phyloP scores from a whole-genome alignment of 92 coral and sea anemone genomes.

The Parazoanthus atlanticus region DNA sequence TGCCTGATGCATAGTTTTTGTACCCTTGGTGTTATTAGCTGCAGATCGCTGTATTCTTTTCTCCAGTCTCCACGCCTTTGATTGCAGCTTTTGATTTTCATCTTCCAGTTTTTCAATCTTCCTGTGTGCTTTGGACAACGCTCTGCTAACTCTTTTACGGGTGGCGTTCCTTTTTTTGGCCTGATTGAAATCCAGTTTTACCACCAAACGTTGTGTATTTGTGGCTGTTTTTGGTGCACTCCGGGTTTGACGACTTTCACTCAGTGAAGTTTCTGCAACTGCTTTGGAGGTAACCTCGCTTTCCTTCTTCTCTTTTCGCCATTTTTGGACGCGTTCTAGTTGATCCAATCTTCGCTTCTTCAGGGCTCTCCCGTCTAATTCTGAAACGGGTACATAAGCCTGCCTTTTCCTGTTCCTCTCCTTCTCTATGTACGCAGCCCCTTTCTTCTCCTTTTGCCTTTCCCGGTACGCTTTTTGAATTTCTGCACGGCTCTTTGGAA shows the following conservation, averaged over 20 bases:
- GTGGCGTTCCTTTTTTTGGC: conserved; percentile 25
- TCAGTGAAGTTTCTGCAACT: too few relatives aligned
- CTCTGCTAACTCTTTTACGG: conserved; percentile 49
- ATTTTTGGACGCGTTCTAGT: too few relatives aligned
- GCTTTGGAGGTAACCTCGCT: too few relatives aligned
- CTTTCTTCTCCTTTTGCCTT: too few relatives aligned
- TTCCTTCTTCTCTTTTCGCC: too few relatives aligned
- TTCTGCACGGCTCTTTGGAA: conserved; percentile 31
- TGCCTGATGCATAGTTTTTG: conserved; percentile 4
- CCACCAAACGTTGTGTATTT: background rate
- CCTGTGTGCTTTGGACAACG: conserved; percentile 44
- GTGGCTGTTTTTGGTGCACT: background rate
- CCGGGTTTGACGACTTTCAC: conserved; percentile 13
- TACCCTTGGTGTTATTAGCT: conserved; percentile 31
- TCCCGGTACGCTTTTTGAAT: background rate
- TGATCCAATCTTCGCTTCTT: too few relatives aligned
- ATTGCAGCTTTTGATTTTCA: conserved; percentile 40
- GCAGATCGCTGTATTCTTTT: conserved; percentile 38
- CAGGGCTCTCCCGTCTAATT: too few relatives aligned
- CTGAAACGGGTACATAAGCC: too few relatives aligned
- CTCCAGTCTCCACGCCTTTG: conserved; percentile 48
- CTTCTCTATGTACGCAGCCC: too few relatives aligned
- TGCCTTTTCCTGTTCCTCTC: too few relatives aligned
- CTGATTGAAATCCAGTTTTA: conserved; percentile 42
- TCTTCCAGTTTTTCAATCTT: conserved; percentile 47